Base-by-base conservation (phyloP, 2,113 vertebrate genomes). In the Amblyornis subalaris region DNA sequence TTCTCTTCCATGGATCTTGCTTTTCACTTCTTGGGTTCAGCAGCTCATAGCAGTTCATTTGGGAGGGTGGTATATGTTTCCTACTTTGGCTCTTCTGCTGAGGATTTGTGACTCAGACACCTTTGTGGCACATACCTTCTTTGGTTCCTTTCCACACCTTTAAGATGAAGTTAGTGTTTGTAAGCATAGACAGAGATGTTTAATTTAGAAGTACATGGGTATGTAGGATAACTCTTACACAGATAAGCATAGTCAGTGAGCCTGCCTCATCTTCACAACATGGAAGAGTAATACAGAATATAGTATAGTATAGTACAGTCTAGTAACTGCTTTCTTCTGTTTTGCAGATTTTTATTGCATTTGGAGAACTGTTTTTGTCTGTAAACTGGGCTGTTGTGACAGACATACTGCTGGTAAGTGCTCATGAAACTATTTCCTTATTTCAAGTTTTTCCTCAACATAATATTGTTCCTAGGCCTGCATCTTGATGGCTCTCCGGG, bases 331-430 rank as follows among this genome's bases (percentile, higher is more conserved):
- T 57, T 28, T 88, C 96, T 91, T 76, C 40, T 48, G 25, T 78
- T 67, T 89, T 85, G 12, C 96, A 99, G 98, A 94, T 98, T n/a
- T 98, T 99, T 79, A 97, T 98, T 93, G 98, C 97, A 88, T 48
- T 98, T 40, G 98, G 98, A 66, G 98, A 98, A 77, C 51, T 97
- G 4, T 91, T 99, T 81, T 86, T 99, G 36, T 98, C 98, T 26
- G 90, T 98, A 33, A 99, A 98, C 97, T 99, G 98, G 98, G 97
- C 98, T 54, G 96, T 99, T 88, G 88, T 99, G 82, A 98, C 98
- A 55, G 98, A 99, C 77, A 99, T 99, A 67, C 96, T 99, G 60
- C 93, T 99, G 98, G 98, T 99, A 94, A 98, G 98, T 97, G 36
- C 51, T 62, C 60, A 14, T 45, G 48, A 58, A 71, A 38, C 22